phyloP scores from a whole-genome alignment of 2,888 invertebrate species.

The Cremastobaeus sp. region DNA sequence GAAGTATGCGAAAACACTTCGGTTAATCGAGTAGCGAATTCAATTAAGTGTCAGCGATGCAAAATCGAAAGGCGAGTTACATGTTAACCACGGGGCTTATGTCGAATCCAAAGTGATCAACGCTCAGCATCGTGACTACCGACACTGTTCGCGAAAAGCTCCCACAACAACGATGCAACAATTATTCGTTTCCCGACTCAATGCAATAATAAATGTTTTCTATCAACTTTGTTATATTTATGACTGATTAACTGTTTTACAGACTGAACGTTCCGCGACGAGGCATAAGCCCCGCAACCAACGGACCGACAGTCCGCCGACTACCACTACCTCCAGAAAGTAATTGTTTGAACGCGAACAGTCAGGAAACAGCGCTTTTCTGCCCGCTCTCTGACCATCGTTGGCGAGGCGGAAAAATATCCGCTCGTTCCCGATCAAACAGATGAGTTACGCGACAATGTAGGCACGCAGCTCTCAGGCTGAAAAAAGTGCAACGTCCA shows the following conservation, averaged over 20 bases:
- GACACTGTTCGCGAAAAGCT: too few relatives aligned
- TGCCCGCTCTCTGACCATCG: conserved; percentile 22
- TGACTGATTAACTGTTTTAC: conserved; percentile 48
- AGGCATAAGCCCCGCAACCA: conserved; percentile 45
- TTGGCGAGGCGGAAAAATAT: conserved; percentile 16
- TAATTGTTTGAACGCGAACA: conserved; percentile 50
- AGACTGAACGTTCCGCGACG: conserved; percentile 48
- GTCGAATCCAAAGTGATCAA: neutral
- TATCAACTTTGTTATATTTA: conserved; percentile 48
- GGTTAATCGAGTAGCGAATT: conserved; percentile 7
- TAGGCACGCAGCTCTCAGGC: conserved; percentile 4
- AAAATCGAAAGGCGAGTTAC: neutral
- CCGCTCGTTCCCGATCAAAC: conserved; percentile 18
- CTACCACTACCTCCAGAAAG: conserved; percentile 52
- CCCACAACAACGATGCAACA: too few relatives aligned
- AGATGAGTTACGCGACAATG: conserved; percentile 19
- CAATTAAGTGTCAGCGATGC: conserved; percentile 1
- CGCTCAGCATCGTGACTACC: neutral
- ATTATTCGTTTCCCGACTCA: conserved; percentile 6
- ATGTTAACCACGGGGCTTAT: conserved; percentile 32
- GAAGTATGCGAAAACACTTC: too few relatives aligned
- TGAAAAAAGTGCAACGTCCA: conserved; percentile 8
- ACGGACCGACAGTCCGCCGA: conserved; percentile 49
- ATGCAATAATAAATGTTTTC: conserved; percentile 39
- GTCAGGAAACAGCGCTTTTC: conserved; percentile 27